Evolutionary conservation across 64 coral and sea anemone species (phyloP).

Genomic region (Cladopsammia gracilis): DNA sequence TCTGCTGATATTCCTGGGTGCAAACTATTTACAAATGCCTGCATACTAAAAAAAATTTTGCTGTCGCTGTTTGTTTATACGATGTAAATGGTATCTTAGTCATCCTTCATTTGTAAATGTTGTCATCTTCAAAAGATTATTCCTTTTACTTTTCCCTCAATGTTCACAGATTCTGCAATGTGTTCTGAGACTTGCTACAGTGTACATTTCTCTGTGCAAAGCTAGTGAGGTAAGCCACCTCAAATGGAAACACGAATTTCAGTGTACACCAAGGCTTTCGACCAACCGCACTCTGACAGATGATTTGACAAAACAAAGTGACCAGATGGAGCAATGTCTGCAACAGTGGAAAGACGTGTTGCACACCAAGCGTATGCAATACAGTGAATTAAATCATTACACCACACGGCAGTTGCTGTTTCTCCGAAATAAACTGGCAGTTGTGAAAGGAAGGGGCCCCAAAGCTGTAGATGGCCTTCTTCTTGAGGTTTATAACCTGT

Average conservation of each 20-base stretch:
- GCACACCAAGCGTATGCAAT: slow-evolving; percentile 52
- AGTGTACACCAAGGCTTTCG: slow-evolving; percentile 17
- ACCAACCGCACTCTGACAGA: not conserved
- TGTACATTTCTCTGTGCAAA: slow-evolving; percentile 70
- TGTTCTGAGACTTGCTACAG: slow-evolving; percentile 54
- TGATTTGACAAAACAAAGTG: slow-evolving; percentile 34
- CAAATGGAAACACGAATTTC: slow-evolving; percentile 65
- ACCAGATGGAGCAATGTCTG: slow-evolving; percentile 62
- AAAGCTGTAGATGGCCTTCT: slow-evolving; percentile 22
- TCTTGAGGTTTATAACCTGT: slow-evolving; percentile 69
- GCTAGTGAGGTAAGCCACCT: slow-evolving; percentile 83
- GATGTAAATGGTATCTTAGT: no score
- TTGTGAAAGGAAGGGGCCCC: slow-evolving; percentile 29
- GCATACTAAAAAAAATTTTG: no score
- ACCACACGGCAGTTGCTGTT: slow-evolving; percentile 74
- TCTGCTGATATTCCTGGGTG: no score
- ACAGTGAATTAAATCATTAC: slow-evolving; percentile 74
- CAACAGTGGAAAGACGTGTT: slow-evolving; percentile 72
- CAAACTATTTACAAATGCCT: no score
- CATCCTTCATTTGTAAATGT: no score
- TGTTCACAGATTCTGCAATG: slow-evolving; percentile 63
- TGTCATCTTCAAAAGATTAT: no score
- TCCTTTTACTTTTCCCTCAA: not conserved
- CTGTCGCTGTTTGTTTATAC: no score
- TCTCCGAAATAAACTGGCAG: slow-evolving; percentile 59